Base-by-base conservation (phyloP, 2,888 invertebrate species). In the Euplexia lucipara region DNA sequence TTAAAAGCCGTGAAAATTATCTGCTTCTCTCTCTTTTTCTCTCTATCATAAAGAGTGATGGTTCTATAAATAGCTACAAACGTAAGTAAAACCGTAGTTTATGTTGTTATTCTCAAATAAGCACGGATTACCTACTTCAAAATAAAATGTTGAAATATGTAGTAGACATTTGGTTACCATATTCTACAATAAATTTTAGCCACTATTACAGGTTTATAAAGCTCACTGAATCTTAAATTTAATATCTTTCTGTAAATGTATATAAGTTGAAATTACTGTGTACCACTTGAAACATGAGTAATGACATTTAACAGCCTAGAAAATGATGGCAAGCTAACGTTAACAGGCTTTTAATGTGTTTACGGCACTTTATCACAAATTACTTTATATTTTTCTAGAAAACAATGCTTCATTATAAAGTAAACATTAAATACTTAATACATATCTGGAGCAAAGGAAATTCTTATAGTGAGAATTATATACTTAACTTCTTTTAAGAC, bases 321-420 rank as follows among this genome's bases (percentile, higher is more conserved):
- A 53, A 51, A 75, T 72, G 12, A 75, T 62, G 9, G 26, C 22
- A 8, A 47, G 34, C 53, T 42, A 57, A 42, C 35, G 35, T 67
- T 68, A 9, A 45, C 14, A 75, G 22, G 32, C 75, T 58, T 61
- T 75, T 57, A 72, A 69, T 53, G 61, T 41, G 75, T 54, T 42
- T 47, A 62, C 45, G 51, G 18, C n/a, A 1, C 34, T 20, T 41
- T 54, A 39, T 39, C 45, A 62, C 8, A 47, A 58, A 69, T 62
- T 41, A 45, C 53, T 72, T 61, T 18, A 53, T 26, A 47, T 16
- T 34, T 22, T 53, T 47, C 12, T 12, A 7, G 16, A 44, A 47
- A 7, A 49, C 37, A 30, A 41, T 70, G 20, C 3, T 34, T 49
- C 7, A 10, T 22, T 20, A 8, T 34, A n/a, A 22, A n/a, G n/a